Conservation (phyloP, 2,113 vertebrate genomes). For the Rafetus swinhoei region DNA sequence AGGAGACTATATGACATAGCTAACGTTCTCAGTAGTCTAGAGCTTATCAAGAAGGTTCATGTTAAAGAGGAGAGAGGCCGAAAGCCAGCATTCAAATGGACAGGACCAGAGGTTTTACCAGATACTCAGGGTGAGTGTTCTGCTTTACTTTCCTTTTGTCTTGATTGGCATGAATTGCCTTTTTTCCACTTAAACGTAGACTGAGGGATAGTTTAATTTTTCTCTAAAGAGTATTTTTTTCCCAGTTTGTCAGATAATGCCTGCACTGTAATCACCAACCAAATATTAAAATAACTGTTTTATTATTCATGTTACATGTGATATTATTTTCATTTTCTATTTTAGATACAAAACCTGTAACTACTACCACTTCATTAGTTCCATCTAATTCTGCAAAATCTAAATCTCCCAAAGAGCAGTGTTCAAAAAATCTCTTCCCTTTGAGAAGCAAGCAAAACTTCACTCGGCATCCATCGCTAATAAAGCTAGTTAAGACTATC, state of each 20-base stretch:
- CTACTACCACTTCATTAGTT: background rate
- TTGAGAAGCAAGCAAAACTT: constrained; percentile 85
- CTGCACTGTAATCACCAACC: background rate
- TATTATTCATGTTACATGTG: background rate
- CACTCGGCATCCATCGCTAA: constrained; percentile 92
- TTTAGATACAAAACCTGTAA: constrained; percentile 65
- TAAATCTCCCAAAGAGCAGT: constrained; percentile 83
- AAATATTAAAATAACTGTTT: background rate
- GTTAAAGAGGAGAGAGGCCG: constrained; percentile 91
- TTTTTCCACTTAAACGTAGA: background rate
- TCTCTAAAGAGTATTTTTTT: background rate
- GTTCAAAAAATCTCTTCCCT: constrained; percentile 95
- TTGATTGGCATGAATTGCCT: background rate
- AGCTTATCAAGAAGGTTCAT: constrained; percentile 95
- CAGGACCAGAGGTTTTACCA: constrained; percentile 85
- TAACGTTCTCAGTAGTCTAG: constrained; percentile 94
- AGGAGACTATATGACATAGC: constrained; percentile 96
- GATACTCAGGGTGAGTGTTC: constrained; percentile 78
- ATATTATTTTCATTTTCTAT: background rate
- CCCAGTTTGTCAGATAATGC: background rate
- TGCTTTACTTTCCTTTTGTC: constrained; percentile 10
- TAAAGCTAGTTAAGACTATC: constrained; percentile 90
- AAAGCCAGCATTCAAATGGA: constrained; percentile 98
- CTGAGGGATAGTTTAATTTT: background rate
- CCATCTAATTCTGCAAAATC: constrained; percentile 64